A percentile compares a stretch with the other conserved stretches of the same genome.
Evolutionary conservation across 2,113 vertebrate species (phyloP).

Genomic region (Ia io): DNA sequence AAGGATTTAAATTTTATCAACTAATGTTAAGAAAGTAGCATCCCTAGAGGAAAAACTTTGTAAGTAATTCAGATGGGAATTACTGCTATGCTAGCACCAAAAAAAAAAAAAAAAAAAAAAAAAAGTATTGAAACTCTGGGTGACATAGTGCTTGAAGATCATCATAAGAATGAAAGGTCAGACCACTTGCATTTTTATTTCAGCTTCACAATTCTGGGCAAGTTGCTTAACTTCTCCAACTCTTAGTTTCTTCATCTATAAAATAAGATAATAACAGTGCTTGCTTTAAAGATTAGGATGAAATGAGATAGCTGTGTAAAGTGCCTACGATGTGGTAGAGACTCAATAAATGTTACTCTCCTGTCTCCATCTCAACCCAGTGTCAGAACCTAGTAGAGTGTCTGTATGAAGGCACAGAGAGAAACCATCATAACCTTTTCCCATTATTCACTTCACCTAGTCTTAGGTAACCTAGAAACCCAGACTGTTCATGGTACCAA

Average conservation of each 20-base stretch:
- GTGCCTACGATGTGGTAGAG: not conserved
- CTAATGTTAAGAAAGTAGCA: not conserved
- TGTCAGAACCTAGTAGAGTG: not conserved
- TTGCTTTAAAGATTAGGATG: not conserved
- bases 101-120: not conserved
- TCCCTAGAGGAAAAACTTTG: not conserved
- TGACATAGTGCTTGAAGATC: not conserved
- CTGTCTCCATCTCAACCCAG: not conserved
- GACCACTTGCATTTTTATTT: not conserved
- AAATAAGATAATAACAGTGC: not conserved
- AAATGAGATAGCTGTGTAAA: not conserved
- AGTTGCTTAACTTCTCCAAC: not conserved
- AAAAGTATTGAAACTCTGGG: not conserved
- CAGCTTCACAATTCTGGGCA: not conserved
- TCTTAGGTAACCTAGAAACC: not conserved
- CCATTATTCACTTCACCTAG: not conserved
- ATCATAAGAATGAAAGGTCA: not conserved
- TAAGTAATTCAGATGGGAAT: not conserved
- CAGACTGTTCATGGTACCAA: too few relatives aligned
- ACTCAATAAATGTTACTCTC: not conserved
- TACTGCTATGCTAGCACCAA: not conserved
- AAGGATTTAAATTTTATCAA: not conserved
- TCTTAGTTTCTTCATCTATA: not conserved
- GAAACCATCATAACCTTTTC: not conserved
- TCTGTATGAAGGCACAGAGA: not conserved